Conservation (phyloP, 2,113 vertebrate genomes). For the Eulacestoma nigropectus region DNA sequence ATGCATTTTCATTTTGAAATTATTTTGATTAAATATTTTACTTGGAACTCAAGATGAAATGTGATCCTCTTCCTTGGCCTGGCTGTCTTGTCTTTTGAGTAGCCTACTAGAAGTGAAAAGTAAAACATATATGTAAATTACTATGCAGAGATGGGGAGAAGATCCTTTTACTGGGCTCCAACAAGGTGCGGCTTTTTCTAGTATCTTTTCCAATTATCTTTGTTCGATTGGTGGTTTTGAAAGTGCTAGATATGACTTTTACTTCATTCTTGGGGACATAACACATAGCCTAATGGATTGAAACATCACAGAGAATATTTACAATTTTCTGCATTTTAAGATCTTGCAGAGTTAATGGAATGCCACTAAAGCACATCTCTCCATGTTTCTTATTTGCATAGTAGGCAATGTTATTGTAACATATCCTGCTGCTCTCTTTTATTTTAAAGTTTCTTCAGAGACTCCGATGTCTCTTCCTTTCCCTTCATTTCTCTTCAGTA, state of each 20-base stretch:
- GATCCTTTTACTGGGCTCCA: neutral
- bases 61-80: neutral
- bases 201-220: neutral
- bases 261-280: neutral
- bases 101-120: neutral
- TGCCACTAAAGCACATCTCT: neutral
- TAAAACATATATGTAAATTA: neutral
- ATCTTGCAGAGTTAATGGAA: neutral
- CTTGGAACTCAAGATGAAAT: neutral
- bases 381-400: neutral
- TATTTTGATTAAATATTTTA: neutral
- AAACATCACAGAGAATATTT: neutral
- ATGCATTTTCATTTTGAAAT: neutral
- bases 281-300: neutral
- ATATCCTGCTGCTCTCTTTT: neutral
- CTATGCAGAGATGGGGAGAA: neutral
- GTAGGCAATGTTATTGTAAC: neutral
- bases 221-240: neutral
- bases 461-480: neutral
- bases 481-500: neutral
- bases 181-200: neutral
- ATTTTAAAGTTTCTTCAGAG: neutral
- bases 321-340: neutral
- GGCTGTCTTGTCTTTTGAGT: neutral
- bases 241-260: neutral